Evolutionary conservation across 92 coral and sea anemone species (phyloP), one percentile per base, ranked within the genome.

Genomic region (Bergia sp.): DNA sequence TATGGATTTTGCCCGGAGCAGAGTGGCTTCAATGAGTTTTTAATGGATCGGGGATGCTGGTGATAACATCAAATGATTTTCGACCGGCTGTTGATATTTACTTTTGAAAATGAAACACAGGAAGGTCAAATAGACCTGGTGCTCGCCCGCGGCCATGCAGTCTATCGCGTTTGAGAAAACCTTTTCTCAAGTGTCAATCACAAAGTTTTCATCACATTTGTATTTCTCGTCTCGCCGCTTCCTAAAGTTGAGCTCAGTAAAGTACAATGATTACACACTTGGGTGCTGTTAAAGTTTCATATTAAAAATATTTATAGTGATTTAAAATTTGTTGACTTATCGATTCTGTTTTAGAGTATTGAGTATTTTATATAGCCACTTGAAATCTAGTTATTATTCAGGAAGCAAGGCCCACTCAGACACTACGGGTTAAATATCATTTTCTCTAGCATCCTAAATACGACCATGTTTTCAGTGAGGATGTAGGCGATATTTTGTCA

Each of bases 21-120:
- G 61, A 84, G 49, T 69, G 3, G 45, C 79, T 69, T 84, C 87
- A 84, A 84, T 71, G 87, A 71, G 87, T 43, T 84, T 84, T 84
- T 84, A 84, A 84, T 84, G 87, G 87, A 84, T 84, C 79, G 58
- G 55, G 87, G 79, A 47, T 73, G 87, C 87, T 29, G 29, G 67
- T 84, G 87, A 84, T 84, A 84, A 71, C 77, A 84, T 84, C 67
- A 69, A 71, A 69, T 84, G 77, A 84, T 71, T 69, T 84, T 84
- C 87, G 42, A 37, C 87, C 78, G 87, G 61, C 87, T 41, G 87
- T 45, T 84, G 78, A 29, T 84, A 43, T 84, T 84, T 69, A 84
- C 75, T 84, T 83, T 84, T 53, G 29, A 13, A 66, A 84, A 50
- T 50, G 47, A 47, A 45, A 84, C 77, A 61, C 57, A 71, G 87